Conservation (phyloP, 2,888 invertebrate genomes). For the Tiliacea aurago region DNA sequence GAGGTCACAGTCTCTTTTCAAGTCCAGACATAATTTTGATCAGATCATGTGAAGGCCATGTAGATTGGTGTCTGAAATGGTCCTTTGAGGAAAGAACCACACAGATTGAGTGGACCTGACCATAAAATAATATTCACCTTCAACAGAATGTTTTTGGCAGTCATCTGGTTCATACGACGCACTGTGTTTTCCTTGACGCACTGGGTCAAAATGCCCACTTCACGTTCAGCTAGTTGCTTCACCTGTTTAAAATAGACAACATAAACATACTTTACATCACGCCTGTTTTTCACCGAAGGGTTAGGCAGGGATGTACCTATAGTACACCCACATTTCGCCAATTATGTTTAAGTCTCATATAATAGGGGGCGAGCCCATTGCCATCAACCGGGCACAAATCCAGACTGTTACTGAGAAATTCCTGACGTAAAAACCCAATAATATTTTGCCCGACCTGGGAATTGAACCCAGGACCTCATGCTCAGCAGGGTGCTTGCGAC, state of each 20-base stretch:
- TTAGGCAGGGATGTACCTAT: background rate
- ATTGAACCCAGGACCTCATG: background rate
- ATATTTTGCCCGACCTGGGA: background rate
- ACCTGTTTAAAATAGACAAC: slow-evolving; percentile 77
- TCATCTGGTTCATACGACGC: slow-evolving; percentile 89
- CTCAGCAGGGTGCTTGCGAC: background rate
- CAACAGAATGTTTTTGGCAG: slow-evolving; percentile 93
- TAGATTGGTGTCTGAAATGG: too few species aligned
- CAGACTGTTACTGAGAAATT: background rate
- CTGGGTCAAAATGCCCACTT: slow-evolving; percentile 93
- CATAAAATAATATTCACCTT: slow-evolving; percentile 85
- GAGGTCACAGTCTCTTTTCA: too few species aligned
- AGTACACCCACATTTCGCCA: background rate
- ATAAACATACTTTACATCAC: background rate
- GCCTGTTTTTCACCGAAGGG: background rate
- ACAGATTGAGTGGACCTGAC: too few species aligned
- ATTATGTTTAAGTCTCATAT: background rate
- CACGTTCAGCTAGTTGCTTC: slow-evolving; percentile 93
- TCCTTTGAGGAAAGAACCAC: too few species aligned
- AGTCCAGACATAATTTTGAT: too few species aligned
- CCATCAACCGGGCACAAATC: background rate
- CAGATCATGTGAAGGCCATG: too few species aligned
- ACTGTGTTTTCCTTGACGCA: slow-evolving; percentile 90
- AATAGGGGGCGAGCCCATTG: background rate
- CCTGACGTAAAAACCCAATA: background rate